Percentiles rank a stretch among this genome's conserved stretches.
Evolutionary conservation across 2,888 invertebrate genomes (phyloP).

Genomic region (Laothoe populi): DNA sequence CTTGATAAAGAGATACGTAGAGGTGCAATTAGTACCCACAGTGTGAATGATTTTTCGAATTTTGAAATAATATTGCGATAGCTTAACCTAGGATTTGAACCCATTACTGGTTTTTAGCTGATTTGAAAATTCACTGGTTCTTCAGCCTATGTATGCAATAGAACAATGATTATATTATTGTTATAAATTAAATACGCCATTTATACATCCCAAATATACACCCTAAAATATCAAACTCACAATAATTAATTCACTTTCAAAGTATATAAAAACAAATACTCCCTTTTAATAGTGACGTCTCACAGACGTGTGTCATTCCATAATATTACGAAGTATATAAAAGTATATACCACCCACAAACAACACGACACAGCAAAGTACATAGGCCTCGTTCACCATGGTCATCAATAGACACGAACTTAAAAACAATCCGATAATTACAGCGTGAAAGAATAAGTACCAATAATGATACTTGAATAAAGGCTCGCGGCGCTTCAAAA

Average conservation of each 20-base stretch:
- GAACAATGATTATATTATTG: too few relatives aligned
- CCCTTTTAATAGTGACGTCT: conserved; percentile 49
- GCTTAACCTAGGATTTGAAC: too few relatives aligned
- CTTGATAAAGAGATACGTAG: too few relatives aligned
- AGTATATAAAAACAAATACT: background rate
- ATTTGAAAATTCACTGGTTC: too few relatives aligned
- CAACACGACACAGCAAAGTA: conserved; percentile 44
- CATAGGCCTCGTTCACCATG: conserved; percentile 46
- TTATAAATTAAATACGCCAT: too few relatives aligned
- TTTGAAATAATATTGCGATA: too few relatives aligned
- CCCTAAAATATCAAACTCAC: too few relatives aligned
- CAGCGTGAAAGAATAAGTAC: conserved; percentile 60
- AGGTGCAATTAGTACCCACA: too few relatives aligned
- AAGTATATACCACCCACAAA: conserved; percentile 50
- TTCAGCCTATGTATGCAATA: too few relatives aligned
- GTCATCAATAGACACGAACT: conserved; percentile 54
- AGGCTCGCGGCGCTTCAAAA: conserved; percentile 51
- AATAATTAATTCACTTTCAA: background rate
- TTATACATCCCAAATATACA: too few relatives aligned
- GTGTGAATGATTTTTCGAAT: too few relatives aligned
- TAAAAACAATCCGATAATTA: conserved; percentile 53
- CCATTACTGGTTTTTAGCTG: too few relatives aligned
- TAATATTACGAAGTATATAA: conserved; percentile 47
- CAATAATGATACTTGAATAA: conserved; percentile 57
- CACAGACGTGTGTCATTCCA: conserved; percentile 47